Base-by-base conservation (phyloP, 2,113 vertebrate species). In the Pandion haliaetus region DNA sequence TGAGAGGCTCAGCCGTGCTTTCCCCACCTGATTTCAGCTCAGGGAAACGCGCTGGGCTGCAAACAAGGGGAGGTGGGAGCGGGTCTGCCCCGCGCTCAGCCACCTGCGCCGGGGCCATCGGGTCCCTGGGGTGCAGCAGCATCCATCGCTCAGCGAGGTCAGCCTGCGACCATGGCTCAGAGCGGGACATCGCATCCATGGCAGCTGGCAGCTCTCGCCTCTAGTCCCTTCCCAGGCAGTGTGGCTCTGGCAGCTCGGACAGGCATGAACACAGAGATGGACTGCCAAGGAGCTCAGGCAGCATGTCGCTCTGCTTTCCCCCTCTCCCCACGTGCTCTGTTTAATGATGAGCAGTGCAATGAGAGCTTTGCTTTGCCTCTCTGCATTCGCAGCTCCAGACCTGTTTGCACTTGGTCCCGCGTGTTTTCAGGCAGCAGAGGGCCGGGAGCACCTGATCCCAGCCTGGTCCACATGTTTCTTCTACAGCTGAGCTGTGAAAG, bases 111-210 rank as follows among this genome's bases (percentile, higher is more conserved):
- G n/a, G 15, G 19, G 10, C 45, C 25, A 0, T 9, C 1, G 0
- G 15, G 32, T 76, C 31, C 78, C 71, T 0, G 0, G 6, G 24
- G 34, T 45, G 67, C 31, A 79, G 34, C 47, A 11, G 2, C 66
- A 20, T 2, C 84, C 1, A 0, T 40, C 9, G 8, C 61, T 50
- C 4, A 0, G 49, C 0, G 0, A 42, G 65, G n/a, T 59, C 40
- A 78, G 21, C 34, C 86, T 36, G 62, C 7, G 8, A 6, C 71
- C 9, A 0, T 4, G 1, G 24, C 70, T 57, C 6, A 6, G 17
- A 1, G 38, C 6, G 20, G n/a, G 45, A 11, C 23, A 4, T 57
- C 8, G 0, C 34, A 32, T 36, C 62, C 14, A 0, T 50, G 49
- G 14, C 74, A n/a, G 17, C 54, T 10, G 7, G 14, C 10, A 5